Base-by-base conservation (phyloP, 1,140 invertebrate species). In the Apis laboriosa region DNA sequence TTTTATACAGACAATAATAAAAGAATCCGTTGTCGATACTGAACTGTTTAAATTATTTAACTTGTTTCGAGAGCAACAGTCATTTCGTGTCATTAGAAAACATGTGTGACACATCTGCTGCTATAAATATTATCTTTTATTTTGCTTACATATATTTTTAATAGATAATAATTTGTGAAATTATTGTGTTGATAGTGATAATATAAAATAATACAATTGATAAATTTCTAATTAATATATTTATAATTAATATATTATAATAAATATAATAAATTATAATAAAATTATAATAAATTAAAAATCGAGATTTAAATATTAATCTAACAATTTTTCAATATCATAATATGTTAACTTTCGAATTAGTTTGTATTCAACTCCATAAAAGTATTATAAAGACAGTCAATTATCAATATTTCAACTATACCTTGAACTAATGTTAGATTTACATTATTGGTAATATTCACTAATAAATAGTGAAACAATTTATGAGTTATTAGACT, bases 341-440 rank as follows among this genome's bases (percentile, higher is more conserved):
- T 9, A n/a, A 49, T 19, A 9, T 1, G 11, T 43, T 11, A 2
- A 24, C 55, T 15, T 17, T 21, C 1, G 11, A 58, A 55, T 58
- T 34, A 19, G 24, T 55, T 2, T 43, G 9, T 2, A 11, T 76
- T 43, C 15, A 24, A 2, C 13, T 13, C 15, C 3, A 24, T 55
- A 51, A 66, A 77, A 73, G 71, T 43, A 13, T 28, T 17, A 2
- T 15, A 34, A 15, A 24, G n/a, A 19, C 19, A n/a, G 49, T 15
- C 17, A 24, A 53, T 66, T 77, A 61, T 53, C 15, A 24, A 66
- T 55, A 56, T 64, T 55, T 28, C 12, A 56, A 21, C 8, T 49
- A 28, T 19, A 78, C 64, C 76, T 78, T 78, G 64, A 68, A 70
- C 34, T 55, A 70, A 55, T 17, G 51, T 58, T 12, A 19, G 7